Percentiles rank a stretch among this genome's conserved stretches.
These are phyloP conservation scores for Labrus mixtus DNA, from an alignment of 2,113 vertebrate genomes.

Conservation along the genomic window DNA sequence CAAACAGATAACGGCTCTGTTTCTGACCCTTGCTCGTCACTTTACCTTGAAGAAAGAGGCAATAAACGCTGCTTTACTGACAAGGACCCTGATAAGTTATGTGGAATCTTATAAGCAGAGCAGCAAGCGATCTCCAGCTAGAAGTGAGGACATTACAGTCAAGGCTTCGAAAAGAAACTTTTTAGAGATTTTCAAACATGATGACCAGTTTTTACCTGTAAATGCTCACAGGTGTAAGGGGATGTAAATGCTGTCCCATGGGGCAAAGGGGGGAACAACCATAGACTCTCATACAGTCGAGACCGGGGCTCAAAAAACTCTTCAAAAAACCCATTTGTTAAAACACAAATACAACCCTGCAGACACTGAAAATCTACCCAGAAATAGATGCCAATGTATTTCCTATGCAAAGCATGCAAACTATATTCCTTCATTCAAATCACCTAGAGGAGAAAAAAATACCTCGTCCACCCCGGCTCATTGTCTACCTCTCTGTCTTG, in stretches of 20 bases:
- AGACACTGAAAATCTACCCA: conserved; percentile 18
- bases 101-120: neutral
- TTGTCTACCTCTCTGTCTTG: conserved; percentile 18
- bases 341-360: conserved; percentile 9
- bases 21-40: conserved; percentile 59
- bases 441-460: neutral
- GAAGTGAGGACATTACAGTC: neutral
- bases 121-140: no score
- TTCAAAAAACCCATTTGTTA: neutral
- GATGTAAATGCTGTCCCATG: no score
- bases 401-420: conserved; percentile 55
- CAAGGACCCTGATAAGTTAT: neutral
- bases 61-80: conserved; percentile 13
- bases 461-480: conserved; percentile 26
- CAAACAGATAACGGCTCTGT: conserved; percentile 41
- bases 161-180: no score
- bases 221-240: no score
- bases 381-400: neutral
- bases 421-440: conserved; percentile 46
- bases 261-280: no score
- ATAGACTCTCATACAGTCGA: no score
- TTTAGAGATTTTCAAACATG: no score
- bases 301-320: neutral
- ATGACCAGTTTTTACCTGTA: no score
- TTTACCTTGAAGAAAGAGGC: conserved; percentile 28